Evolutionary conservation across 2,888 invertebrate species (phyloP), one percentile per base, ranked within the genome.

Genomic region (Laspeyria flexula): DNA sequence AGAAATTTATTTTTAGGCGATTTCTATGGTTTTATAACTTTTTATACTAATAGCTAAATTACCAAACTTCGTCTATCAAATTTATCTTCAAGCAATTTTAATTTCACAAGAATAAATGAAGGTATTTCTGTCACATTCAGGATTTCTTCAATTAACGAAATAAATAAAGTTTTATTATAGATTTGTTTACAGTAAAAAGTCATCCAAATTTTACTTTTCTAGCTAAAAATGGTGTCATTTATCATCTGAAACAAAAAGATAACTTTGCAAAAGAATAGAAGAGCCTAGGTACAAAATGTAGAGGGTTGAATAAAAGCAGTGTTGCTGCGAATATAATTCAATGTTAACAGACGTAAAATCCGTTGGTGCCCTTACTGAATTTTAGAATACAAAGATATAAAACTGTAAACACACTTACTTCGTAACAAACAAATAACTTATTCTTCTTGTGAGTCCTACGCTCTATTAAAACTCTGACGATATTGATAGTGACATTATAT

Each of bases 301-400:
- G 56, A 45, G 47, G 49, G 43, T 43, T 51, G 43, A 45, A 46
- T 61, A 54, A 60, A 55, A 58, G 46, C 63, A 55, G 56, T 63
- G 60, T 56, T 60, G 41, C 60, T 35, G 46, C 43, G 60, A 59
- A 65, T 73, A 76, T 81, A 81, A 82, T 80, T 79, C 74, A 80
- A 75, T 73, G 77, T 70, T 75, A 73, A 68, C 73, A 62, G 73
- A 70, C 64, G 66, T 65, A 60, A 69, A 75, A 79, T 75, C 70
- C 68, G 60, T 60, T 61, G 60, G 41, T 51, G 60, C 61, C 55
- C 63, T 56, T 54, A 40, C 60, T 54, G 57, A 38, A 55, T 69
- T 75, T 73, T 70, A 64, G 65, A 61, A 46, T 56, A 60, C 63
- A 50, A 40, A 42, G 64, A 60, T 55, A 11, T 63, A 64, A 54